Base-by-base conservation (phyloP, 2,113 vertebrate species). In the Hypomesus transpacificus region DNA sequence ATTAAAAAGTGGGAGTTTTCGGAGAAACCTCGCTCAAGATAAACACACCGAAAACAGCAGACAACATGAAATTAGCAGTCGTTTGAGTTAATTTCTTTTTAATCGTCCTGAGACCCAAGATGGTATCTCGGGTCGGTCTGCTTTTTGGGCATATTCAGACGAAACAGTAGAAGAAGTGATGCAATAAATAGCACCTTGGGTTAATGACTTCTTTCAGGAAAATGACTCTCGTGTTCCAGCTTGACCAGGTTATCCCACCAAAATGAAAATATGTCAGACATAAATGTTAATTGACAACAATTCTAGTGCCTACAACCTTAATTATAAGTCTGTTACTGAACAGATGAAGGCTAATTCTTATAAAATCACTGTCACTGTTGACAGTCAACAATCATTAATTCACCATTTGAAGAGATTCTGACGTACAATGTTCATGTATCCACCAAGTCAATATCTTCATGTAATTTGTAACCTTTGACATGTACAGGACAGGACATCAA, bases 1-100 rank as follows among this genome's bases (percentile, higher is more conserved):
- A 87, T 91, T 91, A 94, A 91, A 94, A 85, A 93, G 83, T 56
- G 89, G 91, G 85, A 89, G 92, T 89, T 90, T 91, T 89, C 87
- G 81, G 70, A 84, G 82, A 90, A 87, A 91, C 80, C 87, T 86
- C 81, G 87, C 86, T 79, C 78, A 91, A 91, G 87, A 88, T 89
- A 93, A 94, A 94, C 93, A 94, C 75, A 79, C 60, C 77, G 69
- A 91, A 90, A 87, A 85, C 74, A 83, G 85, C 86, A 91, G 91
- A 93, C 91, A 85, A 92, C 84, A 89, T 89, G 89, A 87, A 90
- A 87, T 88, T 91, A 92, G 77, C 83, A 76, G 82, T 85, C 90
- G 86, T 91, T 91, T 81, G 57, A 79, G 80, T 75, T 88, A 83
- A 92, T 89, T 86, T 86, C 76, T 86, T 82, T 90, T 90, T 92